Base-by-base conservation (phyloP, 2,797 vertebrate genomes). In the Allobates femoralis region DNA sequence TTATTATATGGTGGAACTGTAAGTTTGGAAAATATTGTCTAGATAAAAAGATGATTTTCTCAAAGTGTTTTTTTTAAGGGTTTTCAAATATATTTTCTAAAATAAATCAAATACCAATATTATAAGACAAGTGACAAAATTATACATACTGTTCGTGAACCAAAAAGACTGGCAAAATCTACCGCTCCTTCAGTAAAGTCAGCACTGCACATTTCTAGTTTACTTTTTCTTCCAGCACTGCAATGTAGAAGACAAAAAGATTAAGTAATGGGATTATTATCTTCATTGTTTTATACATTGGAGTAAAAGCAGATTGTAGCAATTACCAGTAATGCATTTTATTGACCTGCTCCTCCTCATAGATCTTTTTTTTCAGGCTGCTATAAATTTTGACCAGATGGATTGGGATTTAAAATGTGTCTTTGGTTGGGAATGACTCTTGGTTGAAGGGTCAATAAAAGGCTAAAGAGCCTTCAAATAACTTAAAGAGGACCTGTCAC, bases 381-480 rank as follows among this genome's bases (percentile, higher is more conserved):
- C 62, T 30, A 66, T 66, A 32, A 66, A 66, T 66, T 28, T 66
- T 66, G 28, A 66, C 62, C 62, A 66, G 62, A 66, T 66, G 62
- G 62, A 66, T 30, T 16, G 15, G 28, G 62, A 60, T 60, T 60
- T 60, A n/a, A 60, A 11, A 60, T 60, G n/a, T 60, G 23, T 30
- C 28, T 30, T 30, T 66, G 62, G 3, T 30, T 14, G 23, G 23
- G 12, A 60, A 30, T 66, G 62, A 15, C 30, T 66, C 28, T 16
- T 66, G 28, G 62, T 66, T 5, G 62, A 18, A 66, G 28, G 62
- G 15, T 66, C 28, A 30, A 66, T 66, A 18, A 66, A 32, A 66
- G 28, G 4, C 62, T 32, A 5, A 66, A 66, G 62, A 66, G 28
- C 62, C 62, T 30, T 30, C 62, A 32, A n/a, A n/a, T n/a, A n/a